Conservation (phyloP, 2,888 invertebrate species). For the Epistrophe eligans region DNA sequence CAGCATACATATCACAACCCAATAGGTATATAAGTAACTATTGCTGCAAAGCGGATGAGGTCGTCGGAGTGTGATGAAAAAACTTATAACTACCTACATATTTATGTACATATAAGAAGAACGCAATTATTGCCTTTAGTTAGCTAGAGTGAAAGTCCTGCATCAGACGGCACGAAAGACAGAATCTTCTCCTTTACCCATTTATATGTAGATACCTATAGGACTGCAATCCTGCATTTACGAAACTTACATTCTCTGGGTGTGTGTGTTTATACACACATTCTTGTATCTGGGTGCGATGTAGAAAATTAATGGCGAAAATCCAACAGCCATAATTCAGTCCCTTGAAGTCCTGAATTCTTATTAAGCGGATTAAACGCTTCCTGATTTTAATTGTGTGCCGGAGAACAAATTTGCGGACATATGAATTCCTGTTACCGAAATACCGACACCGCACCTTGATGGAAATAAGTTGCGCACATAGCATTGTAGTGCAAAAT, state of each 20-base stretch:
- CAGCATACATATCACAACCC: slow-evolving; percentile 26
- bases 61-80: slow-evolving; percentile 39
- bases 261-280: slow-evolving; percentile 16
- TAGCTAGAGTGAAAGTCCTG: slow-evolving; percentile 50
- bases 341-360: slow-evolving; percentile 76
- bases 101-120: neutral
- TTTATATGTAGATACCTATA: neutral
- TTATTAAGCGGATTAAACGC: slow-evolving; percentile 83
- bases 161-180: slow-evolving; percentile 13
- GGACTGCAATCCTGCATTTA: slow-evolving; percentile 58
- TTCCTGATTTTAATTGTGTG: slow-evolving; percentile 83
- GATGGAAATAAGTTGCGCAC: slow-evolving; percentile 15
- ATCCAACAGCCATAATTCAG: slow-evolving; percentile 75
- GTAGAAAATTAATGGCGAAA: slow-evolving; percentile 74
- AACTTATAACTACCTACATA: slow-evolving; percentile 16
- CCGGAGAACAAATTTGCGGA: slow-evolving; percentile 76
- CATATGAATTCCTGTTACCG: slow-evolving; percentile 75
- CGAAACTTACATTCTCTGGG: slow-evolving; percentile 37
- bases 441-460: slow-evolving; percentile 73
- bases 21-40: slow-evolving; percentile 23
- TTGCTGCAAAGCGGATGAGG: slow-evolving; percentile 41
- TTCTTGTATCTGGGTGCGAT: slow-evolving; percentile 43
- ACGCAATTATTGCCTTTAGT: slow-evolving; percentile 62
- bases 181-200: slow-evolving; percentile 24
- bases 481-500: slow-evolving; percentile 4